Evolutionary conservation across 2,113 vertebrate species (phyloP), one percentile per base, ranked within the genome.

Genomic region (Oenanthe melanoleuca): DNA sequence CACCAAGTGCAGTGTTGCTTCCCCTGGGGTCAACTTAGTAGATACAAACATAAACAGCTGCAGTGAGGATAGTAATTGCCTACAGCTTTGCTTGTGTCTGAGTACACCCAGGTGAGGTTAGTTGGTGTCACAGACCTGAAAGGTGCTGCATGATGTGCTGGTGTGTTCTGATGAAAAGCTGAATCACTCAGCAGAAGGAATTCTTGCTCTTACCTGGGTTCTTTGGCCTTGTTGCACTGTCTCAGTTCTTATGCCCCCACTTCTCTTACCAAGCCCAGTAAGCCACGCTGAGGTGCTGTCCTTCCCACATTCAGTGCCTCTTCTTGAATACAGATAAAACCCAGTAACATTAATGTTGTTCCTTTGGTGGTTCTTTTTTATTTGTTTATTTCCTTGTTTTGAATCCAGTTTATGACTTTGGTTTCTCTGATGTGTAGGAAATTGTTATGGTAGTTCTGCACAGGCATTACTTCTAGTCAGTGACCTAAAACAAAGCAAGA

Each of bases 351-450:
- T 55, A 75, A 37, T 44, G 33, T 71, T 88, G 65, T 79, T 96
- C 59, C 33, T 92, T 87, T 53, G 34, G 25, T 87, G 22, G 21
- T 82, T 80, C 23, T 64, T 55, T 49, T 85, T 73, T 82, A 25
- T 78, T 72, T 91, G 50, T 79, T 91, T 93, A 44, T 89, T 85
- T 83, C 53, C 75, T 80, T 82, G 34, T 56, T 92, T 93, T 81
- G n/a, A 88, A 56, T 88, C 87, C 63, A 66, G 59, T 92, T 94
- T 92, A 79, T 78, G 33, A 38, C 63, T 93, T 88, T 64, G 72
- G 37, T 94, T 92, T 96, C 67, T 92, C 70, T 87, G 60, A 94
- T 92, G 57, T 84, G 77, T 82, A 94, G 71, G 91, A 94, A 60
- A 92, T 88, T 82, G 59, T 80, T 93, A 72, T 49, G 74, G 90